These are phyloP conservation scores for Augochlora pura DNA, from an alignment of 1,140 invertebrate species.

Conservation along the genomic window DNA sequence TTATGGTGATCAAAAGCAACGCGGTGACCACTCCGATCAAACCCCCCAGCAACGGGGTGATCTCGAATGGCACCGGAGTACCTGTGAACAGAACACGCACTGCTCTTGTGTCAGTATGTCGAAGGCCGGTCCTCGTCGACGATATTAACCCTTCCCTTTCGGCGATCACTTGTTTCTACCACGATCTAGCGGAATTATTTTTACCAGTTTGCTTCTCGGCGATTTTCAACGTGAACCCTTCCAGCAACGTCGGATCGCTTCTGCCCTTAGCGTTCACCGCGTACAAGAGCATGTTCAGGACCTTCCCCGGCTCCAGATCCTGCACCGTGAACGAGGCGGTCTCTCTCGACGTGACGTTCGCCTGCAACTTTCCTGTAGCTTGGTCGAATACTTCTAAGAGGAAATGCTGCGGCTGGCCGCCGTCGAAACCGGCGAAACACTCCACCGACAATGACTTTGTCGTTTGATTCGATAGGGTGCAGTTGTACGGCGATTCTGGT, in stretches of 20 bases:
- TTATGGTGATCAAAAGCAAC: conserved; percentile 85
- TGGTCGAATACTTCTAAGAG: conserved; percentile 88
- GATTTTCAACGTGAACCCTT: conserved; percentile 89
- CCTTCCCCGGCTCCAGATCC: conserved; percentile 85
- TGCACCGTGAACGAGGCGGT: conserved; percentile 85
- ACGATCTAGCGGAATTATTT: conserved; percentile 52
- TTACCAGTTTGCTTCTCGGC: conserved; percentile 91
- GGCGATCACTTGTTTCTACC: too few species aligned
- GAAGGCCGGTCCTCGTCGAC: neutral
- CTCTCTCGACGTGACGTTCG: conserved; percentile 85
- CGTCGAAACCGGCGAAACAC: conserved; percentile 89
- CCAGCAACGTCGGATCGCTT: conserved; percentile 89
- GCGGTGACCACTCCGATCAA: conserved; percentile 87
- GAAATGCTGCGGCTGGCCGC: conserved; percentile 87
- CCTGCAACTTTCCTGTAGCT: conserved; percentile 83
- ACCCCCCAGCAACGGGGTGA: conserved; percentile 88
- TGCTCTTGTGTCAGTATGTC: conserved; percentile 73
- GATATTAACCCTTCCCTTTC: too few species aligned
- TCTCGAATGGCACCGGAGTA: conserved; percentile 83
- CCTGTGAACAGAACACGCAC: conserved; percentile 81
- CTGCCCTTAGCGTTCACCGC: conserved; percentile 92
- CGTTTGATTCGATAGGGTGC: conserved; percentile 89
- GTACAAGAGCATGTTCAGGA: conserved; percentile 87
- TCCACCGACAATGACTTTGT: conserved; percentile 89
- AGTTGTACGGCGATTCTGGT: conserved; percentile 90